Evolutionary conservation across 2,888 invertebrate genomes (phyloP).

Genomic region (Sesia apiformis): DNA sequence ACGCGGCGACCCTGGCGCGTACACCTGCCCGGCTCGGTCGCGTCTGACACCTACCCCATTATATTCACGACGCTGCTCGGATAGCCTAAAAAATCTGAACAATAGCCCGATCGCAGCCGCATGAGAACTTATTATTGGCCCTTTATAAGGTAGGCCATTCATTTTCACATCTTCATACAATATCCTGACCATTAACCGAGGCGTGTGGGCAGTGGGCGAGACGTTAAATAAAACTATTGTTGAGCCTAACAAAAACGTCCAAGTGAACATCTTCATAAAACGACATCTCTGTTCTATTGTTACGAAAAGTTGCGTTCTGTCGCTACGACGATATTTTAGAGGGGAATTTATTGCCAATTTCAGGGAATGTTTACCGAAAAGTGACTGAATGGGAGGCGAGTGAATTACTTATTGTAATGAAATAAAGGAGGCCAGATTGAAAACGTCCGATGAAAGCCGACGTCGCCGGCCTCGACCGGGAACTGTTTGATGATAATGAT

Average conservation of each 20-base stretch:
- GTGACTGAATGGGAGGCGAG: conserved; percentile 64
- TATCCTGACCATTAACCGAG: conserved; percentile 62
- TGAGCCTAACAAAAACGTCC: conserved; percentile 57
- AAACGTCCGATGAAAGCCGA: conserved; percentile 66
- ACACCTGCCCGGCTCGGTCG: conserved; percentile 7
- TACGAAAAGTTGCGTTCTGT: conserved; percentile 39
- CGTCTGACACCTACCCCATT: conserved; percentile 72
- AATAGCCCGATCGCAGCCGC: conserved; percentile 62
- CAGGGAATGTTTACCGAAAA: conserved; percentile 66
- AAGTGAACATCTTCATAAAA: conserved; percentile 71
- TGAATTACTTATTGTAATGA: conserved; percentile 71
- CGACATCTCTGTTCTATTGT: conserved; percentile 54
- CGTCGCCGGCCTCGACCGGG: conserved; percentile 32
- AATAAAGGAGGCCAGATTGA: conserved; percentile 70
- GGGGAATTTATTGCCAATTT: conserved; percentile 70
- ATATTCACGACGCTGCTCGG: conserved; percentile 37
- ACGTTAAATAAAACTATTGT: conserved; percentile 73
- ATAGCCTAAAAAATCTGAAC: conserved; percentile 57
- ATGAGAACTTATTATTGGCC: conserved; percentile 71
- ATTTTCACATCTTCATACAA: conserved; percentile 71
- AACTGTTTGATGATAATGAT: conserved; percentile 68
- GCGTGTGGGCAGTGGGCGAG: conserved; percentile 71
- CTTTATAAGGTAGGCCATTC: conserved; percentile 59
- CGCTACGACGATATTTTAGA: conserved; percentile 52
- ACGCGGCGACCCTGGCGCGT: conserved; percentile 13